These are phyloP conservation scores for Calcarius lapponicus DNA, from an alignment of 2,797 vertebrate species.

Conservation along the genomic window DNA sequence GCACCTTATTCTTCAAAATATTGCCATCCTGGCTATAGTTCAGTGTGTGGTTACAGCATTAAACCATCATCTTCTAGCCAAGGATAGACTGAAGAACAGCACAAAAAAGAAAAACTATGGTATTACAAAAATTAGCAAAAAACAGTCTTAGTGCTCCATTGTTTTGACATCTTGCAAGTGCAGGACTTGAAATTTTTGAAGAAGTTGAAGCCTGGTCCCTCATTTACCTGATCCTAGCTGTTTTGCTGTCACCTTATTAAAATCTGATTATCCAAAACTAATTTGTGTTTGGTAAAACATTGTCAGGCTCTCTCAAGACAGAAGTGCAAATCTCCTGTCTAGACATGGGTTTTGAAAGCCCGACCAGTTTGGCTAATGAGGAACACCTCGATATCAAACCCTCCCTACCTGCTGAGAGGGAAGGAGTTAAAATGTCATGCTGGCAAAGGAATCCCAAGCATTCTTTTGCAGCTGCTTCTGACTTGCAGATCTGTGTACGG, in stretches of 20 bases:
- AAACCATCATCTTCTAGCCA: neutral
- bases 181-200: neutral
- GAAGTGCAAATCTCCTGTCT: constrained; percentile 11
- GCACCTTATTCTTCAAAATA: neutral
- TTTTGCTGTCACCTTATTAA: neutral
- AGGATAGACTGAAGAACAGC: neutral
- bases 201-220: neutral
- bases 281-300: neutral
- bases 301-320: neutral
- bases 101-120: neutral
- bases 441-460: neutral
- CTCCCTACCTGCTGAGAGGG: neutral
- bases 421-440: constrained; percentile 9
- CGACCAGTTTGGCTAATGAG: neutral
- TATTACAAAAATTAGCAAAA: neutral
- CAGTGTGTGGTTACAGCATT: neutral
- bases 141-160: neutral
- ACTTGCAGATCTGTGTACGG: neutral
- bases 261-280: neutral
- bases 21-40: neutral
- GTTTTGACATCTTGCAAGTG: neutral
- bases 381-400: neutral
- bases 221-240: neutral
- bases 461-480: neutral
- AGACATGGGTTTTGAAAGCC: neutral